Evolutionary conservation across 2,888 invertebrate genomes (phyloP), one percentile per base, ranked within the genome.

Genomic region (Ptilodon capucinus): DNA sequence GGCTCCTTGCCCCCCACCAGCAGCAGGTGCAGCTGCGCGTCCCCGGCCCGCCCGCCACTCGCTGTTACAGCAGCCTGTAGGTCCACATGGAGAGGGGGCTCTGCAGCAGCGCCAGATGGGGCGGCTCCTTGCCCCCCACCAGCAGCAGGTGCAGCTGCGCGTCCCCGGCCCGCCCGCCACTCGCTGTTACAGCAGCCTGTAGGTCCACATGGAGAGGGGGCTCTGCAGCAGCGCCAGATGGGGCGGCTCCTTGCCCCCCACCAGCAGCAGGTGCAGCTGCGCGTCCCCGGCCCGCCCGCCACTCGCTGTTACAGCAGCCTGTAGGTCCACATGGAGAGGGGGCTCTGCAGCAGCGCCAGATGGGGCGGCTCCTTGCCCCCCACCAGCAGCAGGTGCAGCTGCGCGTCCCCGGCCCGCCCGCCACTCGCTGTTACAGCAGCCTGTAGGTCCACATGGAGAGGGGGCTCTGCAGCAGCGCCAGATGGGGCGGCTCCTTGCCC

Each of bases 321-420:
- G 56, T 95, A 91, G 64, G 94, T 94, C 96, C 96, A 96, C 72
- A 96, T 92, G 9, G 96, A 95, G 30, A 96, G 92, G 8, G 96
- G 96, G 65, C 94, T 91, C 71, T 95, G 94, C 67, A 96, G 94
- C 46, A 94, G 92, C 13, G 95, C 95, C 2, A 94, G 93, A 64
- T 95, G 95, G 11, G 95, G 94, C 41, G 95, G 94, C 77, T 97
- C 96, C 66, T 94, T 94, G 0, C 97, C 97, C 0, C 97, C 97
- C 51, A 96, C 92, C 47, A 97, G 64, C 65, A 89, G 61, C 57
- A 87, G 40, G 47, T 76, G 79, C 54, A 87, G 69, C 54, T 71
- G 74, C 1, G 68, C 45, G 6, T 50, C 60, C 17, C 51, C 16
- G 90, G 90, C 11, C 92, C 58, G 44, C 14, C 54, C 57, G 21